phyloP scores from a whole-genome alignment of 2,888 invertebrate species.

The Tridacna gigas region DNA sequence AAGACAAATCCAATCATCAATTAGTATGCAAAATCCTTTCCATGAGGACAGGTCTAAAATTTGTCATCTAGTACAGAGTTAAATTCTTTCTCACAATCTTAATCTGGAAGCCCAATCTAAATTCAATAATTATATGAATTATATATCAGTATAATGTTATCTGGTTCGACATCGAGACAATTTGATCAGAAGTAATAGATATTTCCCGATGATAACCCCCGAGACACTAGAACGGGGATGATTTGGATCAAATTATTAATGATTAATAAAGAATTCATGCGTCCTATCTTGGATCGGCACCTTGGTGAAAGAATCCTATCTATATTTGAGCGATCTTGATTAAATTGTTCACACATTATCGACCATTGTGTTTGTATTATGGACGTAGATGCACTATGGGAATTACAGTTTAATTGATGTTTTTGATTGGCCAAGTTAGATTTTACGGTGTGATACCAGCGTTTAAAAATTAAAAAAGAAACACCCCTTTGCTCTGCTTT shows the following conservation, averaged over 20 bases:
- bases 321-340: conserved; percentile 54
- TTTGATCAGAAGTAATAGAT: conserved; percentile 31
- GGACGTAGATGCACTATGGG: conserved; percentile 19
- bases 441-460: conserved; percentile 6
- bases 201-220: conserved; percentile 6
- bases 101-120: conserved; percentile 21
- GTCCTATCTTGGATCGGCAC: conserved; percentile 25
- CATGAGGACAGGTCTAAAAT: not conserved
- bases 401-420: conserved; percentile 26
- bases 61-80: conserved; percentile 9
- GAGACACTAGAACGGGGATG: conserved; percentile 21
- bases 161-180: conserved; percentile 19
- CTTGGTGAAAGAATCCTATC: conserved; percentile 17
- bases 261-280: conserved; percentile 31
- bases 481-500: no score
- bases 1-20: no score
- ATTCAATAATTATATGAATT: conserved; percentile 29
- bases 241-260: conserved; percentile 34
- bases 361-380: conserved; percentile 29
- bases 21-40: not conserved
- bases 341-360: conserved; percentile 64
- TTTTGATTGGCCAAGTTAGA: conserved; percentile 42
- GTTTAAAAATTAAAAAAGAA: no score
- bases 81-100: conserved; percentile 31
- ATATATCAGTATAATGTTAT: conserved; percentile 24